Percentiles rank a stretch among this genome's conserved stretches.
Conservation (phyloP, 2,888 invertebrate genomes). For the Leucania comma region DNA sequence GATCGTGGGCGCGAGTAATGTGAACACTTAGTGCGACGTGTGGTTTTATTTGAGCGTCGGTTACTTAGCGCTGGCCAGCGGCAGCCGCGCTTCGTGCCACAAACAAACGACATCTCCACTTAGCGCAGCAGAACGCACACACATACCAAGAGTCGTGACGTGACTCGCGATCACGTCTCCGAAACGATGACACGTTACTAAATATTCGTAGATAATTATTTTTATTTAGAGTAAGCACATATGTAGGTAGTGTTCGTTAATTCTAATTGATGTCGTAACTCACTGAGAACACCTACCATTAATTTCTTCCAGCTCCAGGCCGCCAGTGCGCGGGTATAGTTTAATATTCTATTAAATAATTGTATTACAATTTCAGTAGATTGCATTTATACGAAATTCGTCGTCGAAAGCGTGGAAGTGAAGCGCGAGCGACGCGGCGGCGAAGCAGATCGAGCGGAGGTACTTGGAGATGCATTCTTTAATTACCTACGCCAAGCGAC, state of each 20-base stretch:
- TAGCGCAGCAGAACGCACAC: slow-evolving; percentile 26
- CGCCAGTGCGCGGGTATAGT: slow-evolving; percentile 1
- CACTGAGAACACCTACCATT: slow-evolving; percentile 30
- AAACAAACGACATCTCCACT: slow-evolving; percentile 24
- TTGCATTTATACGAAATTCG: slow-evolving; percentile 7
- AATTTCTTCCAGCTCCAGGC: slow-evolving; percentile 16
- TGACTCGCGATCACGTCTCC: slow-evolving; percentile 24
- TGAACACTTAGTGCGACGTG: slow-evolving; percentile 10
- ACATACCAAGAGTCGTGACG: slow-evolving; percentile 15
- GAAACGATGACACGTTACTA: slow-evolving; percentile 16
- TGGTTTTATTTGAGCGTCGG: slow-evolving; percentile 18
- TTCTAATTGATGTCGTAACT: slow-evolving; percentile 39
- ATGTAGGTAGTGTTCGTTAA: slow-evolving; percentile 7
- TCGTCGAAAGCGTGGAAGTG: background rate
- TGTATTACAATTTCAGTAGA: slow-evolving; percentile 30
- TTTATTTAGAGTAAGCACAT: slow-evolving; percentile 5
- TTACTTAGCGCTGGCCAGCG: slow-evolving; percentile 22
- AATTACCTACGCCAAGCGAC: slow-evolving; percentile 16
- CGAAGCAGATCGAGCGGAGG: background rate
- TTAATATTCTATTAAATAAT: slow-evolving; percentile 44
- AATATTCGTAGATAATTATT: slow-evolving; percentile 29
- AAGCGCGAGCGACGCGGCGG: background rate
- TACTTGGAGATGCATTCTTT: slow-evolving; percentile 14
- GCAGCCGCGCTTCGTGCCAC: slow-evolving; percentile 2
- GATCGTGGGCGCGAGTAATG: slow-evolving; percentile 10